These are phyloP conservation scores for Ardeotis arabs DNA, from an alignment of 2,113 vertebrate species.

Conservation along the genomic window DNA sequence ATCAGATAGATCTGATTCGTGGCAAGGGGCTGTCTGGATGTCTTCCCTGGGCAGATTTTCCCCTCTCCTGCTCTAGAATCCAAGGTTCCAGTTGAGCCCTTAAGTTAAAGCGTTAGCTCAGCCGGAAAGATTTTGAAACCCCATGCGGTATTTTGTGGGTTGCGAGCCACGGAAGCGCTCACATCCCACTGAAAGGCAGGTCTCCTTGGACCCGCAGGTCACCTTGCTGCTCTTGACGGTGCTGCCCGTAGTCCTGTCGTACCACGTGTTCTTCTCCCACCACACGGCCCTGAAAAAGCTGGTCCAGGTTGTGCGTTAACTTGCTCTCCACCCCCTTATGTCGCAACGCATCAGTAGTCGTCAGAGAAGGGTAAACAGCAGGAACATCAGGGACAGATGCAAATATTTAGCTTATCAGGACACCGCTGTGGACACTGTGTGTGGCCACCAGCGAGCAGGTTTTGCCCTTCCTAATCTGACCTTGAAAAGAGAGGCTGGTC, in stretches of 20 bases:
- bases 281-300: neutral
- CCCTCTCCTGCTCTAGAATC: neutral
- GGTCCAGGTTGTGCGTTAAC: neutral
- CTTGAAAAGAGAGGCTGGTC: neutral
- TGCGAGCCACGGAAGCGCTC: neutral
- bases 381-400: slow-evolving; percentile 53
- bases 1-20: neutral
- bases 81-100: neutral
- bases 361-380: slow-evolving; percentile 42
- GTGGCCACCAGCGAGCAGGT: neutral
- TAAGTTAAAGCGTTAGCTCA: neutral
- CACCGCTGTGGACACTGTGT: neutral
- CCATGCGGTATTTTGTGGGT: neutral
- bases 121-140: neutral
- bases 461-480: slow-evolving; percentile 24
- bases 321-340: neutral
- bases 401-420: slow-evolving; percentile 64
- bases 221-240: neutral
- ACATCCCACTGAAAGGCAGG: neutral
- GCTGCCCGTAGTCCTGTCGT: neutral
- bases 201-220: neutral
- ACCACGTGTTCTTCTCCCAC: neutral
- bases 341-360: slow-evolving; percentile 11
- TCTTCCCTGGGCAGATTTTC: neutral
- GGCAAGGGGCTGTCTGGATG: neutral